phyloP scores from a whole-genome alignment of 2,113 vertebrate genomes.

The Pelecanoides urinatrix region DNA sequence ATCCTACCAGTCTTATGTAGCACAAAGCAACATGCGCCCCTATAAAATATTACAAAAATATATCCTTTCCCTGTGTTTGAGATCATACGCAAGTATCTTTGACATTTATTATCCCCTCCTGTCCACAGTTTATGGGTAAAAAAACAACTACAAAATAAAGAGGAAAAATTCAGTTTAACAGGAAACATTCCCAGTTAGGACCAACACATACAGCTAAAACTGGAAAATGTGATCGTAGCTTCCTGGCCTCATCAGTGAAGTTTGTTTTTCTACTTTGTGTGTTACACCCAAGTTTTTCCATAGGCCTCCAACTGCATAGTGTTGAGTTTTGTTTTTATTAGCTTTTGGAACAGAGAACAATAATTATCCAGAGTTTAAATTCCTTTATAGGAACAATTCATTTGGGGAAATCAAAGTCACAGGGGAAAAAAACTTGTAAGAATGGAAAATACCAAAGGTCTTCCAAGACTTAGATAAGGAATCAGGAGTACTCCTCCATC shows the following conservation, averaged over 20 bases:
- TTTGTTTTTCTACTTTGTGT: slow-evolving; percentile 48
- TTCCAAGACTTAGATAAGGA: slow-evolving; percentile 41
- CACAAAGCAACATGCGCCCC: neutral
- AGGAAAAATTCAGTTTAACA: neutral
- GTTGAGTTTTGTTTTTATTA: slow-evolving; percentile 66
- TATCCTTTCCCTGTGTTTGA: neutral
- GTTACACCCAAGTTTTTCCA: slow-evolving; percentile 71
- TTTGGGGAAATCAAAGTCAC: slow-evolving; percentile 50
- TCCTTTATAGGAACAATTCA: slow-evolving; percentile 61
- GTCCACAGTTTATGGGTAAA: neutral
- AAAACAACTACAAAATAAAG: neutral
- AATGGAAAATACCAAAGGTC: slow-evolving; percentile 55
- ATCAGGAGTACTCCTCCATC: neutral
- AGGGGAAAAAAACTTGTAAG: neutral
- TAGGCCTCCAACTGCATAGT: slow-evolving; percentile 6
- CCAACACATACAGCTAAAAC: slow-evolving; percentile 26
- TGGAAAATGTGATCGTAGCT: slow-evolving; percentile 69
- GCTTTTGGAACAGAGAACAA: slow-evolving; percentile 54
- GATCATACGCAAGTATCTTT: neutral
- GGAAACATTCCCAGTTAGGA: slow-evolving; percentile 17
- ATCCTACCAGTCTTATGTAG: neutral
- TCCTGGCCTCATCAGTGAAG: slow-evolving; percentile 37
- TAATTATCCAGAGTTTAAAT: slow-evolving; percentile 50
- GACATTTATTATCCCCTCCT: neutral
- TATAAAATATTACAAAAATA: neutral